phyloP scores from a whole-genome alignment of 1,140 invertebrate species.

The Drosophila willistoni region DNA sequence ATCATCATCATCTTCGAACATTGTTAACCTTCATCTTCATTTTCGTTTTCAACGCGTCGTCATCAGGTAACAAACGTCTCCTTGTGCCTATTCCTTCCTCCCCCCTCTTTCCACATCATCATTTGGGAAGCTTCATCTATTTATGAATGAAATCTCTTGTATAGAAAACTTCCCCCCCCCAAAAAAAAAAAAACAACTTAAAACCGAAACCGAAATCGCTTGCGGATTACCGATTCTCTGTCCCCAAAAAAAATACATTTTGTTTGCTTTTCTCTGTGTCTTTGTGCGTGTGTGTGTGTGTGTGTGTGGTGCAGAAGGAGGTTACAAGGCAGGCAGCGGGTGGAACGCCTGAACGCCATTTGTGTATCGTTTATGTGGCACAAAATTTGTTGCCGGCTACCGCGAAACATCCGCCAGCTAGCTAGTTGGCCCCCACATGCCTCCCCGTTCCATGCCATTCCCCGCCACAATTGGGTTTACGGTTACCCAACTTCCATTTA shows the following conservation, averaged over 20 bases:
- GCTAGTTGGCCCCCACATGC: not conserved
- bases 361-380: slow-evolving; percentile 35
- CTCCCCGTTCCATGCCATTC: not conserved
- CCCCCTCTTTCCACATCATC: not conserved
- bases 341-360: slow-evolving; percentile 31
- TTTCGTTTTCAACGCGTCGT: not conserved
- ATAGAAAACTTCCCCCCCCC: not conserved
- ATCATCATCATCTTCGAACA: too few relatives aligned
- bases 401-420: not conserved
- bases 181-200: not conserved
- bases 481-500: slow-evolving; percentile 7
- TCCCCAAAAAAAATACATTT: slow-evolving; percentile 30
- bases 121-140: slow-evolving; percentile 20
- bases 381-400: slow-evolving; percentile 23
- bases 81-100: not conserved
- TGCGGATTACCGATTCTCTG: slow-evolving; percentile 24
- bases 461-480: slow-evolving; percentile 33
- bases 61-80: slow-evolving; percentile 1
- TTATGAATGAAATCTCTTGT: slow-evolving; percentile 60
- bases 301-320: not conserved
- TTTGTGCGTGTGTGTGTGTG: slow-evolving; percentile 9
- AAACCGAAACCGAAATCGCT: slow-evolving; percentile 36
- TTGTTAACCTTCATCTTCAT: slow-evolving; percentile 38
- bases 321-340: too few relatives aligned
- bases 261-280: slow-evolving; percentile 13